Evolutionary conservation across 2,797 vertebrate species (phyloP).

Genomic region (Neopelma chrysocephalum): DNA sequence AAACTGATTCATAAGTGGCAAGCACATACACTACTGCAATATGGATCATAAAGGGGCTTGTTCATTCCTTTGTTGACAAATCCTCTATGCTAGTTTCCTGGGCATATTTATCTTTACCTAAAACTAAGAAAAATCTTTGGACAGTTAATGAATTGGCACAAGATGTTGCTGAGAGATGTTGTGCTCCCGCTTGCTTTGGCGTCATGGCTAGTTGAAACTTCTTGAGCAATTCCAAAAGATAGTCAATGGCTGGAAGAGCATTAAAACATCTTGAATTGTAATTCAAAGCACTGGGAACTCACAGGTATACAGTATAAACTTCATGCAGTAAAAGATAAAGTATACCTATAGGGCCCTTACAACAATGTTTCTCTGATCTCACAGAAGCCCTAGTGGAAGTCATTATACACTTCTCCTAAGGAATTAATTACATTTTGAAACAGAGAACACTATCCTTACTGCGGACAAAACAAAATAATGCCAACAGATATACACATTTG

Average conservation of each 20-base stretch:
- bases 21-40: rapidly evolving
- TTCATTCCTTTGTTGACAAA: background rate
- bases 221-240: background rate
- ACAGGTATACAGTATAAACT: background rate
- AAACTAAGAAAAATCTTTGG: background rate
- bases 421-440: background rate
- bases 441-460: background rate
- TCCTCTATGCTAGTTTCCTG: background rate
- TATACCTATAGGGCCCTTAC: background rate
- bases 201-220: background rate
- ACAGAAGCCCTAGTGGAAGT: background rate
- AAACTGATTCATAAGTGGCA: background rate
- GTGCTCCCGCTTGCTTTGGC: background rate
- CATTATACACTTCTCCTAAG: background rate
- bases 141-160: background rate
- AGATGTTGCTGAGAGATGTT: background rate
- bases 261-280: background rate
- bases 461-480: background rate
- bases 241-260: background rate
- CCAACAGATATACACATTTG: background rate
- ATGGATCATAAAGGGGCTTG: background rate
- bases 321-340: background rate
- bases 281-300: background rate
- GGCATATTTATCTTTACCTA: background rate
- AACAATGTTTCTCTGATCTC: background rate